These are phyloP conservation scores for Pollachius pollachius DNA, from an alignment of 2,113 vertebrate species.

Conservation along the genomic window DNA sequence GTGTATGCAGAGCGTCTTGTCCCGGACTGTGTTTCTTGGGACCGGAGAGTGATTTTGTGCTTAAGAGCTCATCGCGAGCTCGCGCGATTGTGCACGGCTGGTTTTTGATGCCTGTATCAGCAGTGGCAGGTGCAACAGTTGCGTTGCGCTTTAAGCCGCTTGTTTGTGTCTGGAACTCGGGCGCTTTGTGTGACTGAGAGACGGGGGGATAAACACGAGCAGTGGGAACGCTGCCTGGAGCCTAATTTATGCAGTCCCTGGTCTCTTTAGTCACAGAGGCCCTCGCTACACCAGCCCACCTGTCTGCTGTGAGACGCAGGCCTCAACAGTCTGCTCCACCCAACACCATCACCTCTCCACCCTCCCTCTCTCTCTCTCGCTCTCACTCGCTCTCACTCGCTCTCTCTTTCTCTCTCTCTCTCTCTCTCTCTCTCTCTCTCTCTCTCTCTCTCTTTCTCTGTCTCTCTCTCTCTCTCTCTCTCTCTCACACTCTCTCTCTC, in stretches of 20 bases:
- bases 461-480: too few relatives aligned
- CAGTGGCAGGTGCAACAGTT: constrained; percentile 71
- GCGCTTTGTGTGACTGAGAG: constrained; percentile 68
- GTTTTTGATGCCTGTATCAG: constrained; percentile 56
- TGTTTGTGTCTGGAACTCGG: constrained; percentile 60
- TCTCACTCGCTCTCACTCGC: too few relatives aligned
- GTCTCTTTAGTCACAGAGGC: constrained; percentile 61
- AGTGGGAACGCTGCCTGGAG: constrained; percentile 64
- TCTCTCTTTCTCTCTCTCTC: too few relatives aligned
- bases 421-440: too few relatives aligned
- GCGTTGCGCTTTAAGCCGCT: constrained; percentile 64
- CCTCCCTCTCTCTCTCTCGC: neutral
- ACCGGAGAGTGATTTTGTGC: constrained; percentile 1
- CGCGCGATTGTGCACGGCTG: constrained; percentile 22
- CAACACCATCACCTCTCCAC: neutral
- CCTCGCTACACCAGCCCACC: constrained; percentile 59
- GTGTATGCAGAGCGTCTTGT: neutral
- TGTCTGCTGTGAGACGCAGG: constrained; percentile 59
- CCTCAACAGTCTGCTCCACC: constrained; percentile 32
- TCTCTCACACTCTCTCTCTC: too few relatives aligned
- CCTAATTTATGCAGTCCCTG: constrained; percentile 73
- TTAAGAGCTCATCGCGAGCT: constrained; percentile 34
- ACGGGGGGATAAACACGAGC: constrained; percentile 66
- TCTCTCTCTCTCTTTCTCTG: too few relatives aligned
- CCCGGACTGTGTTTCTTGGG: neutral